Conservation (phyloP, 2,888 invertebrate genomes). For the Lagria hirta region DNA sequence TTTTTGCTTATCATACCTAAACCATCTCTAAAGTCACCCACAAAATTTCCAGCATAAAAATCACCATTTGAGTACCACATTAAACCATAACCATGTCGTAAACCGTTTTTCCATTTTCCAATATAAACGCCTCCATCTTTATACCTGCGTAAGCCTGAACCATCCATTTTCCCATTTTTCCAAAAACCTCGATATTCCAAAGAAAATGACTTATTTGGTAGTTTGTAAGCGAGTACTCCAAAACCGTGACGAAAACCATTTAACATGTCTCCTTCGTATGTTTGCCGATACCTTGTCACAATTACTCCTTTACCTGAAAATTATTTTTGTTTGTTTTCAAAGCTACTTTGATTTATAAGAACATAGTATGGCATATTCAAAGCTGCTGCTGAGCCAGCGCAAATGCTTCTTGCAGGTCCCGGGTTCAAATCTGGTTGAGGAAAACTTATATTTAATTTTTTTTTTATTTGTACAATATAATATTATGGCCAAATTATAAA, state of each 20-base stretch:
- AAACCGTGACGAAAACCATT: conserved; percentile 61
- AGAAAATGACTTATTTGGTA: conserved; percentile 53
- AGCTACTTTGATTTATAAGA: no score
- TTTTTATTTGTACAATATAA: no score
- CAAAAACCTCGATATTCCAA: conserved; percentile 63
- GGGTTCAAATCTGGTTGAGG: no score
- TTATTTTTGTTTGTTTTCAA: no score
- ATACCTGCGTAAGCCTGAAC: conserved; percentile 61
- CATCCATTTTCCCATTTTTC: conserved; percentile 60
- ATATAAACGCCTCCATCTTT: conserved; percentile 62
- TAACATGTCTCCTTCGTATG: conserved; percentile 67
- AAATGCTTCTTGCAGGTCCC: no score
- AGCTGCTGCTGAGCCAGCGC: no score
- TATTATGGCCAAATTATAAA: no score
- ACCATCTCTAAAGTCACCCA: conserved; percentile 40
- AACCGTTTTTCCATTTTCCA: conserved; percentile 59
- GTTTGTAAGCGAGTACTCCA: conserved; percentile 56
- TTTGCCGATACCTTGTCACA: conserved; percentile 54
- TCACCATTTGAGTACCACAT: conserved; percentile 63
- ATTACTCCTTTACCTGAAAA: conserved; percentile 58
- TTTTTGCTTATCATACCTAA: conserved; percentile 45
- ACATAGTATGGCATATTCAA: no score
- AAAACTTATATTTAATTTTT: no score
- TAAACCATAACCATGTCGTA: conserved; percentile 61
- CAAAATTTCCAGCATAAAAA: conserved; percentile 64